phyloP scores from a whole-genome alignment of 2,113 vertebrate species.

The Thamnaconus septentrionalis region DNA sequence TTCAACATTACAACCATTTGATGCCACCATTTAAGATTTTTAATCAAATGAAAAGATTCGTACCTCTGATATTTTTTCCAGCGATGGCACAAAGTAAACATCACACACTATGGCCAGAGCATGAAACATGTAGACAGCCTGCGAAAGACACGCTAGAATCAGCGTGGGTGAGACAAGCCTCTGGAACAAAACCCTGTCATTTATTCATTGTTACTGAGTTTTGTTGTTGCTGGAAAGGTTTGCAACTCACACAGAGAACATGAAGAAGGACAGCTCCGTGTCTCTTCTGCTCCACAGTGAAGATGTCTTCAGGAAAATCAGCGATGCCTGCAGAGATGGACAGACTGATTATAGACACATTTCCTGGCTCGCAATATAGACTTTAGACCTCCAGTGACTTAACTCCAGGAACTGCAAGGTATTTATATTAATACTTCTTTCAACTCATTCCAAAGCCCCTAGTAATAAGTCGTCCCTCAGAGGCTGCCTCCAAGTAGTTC shows the following conservation, averaged over 20 bases:
- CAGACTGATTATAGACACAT: too few relatives aligned
- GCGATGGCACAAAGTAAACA: conserved; percentile 80
- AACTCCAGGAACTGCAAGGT: too few relatives aligned
- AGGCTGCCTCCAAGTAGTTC: too few relatives aligned
- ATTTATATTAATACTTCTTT: too few relatives aligned
- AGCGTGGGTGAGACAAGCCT: neutral
- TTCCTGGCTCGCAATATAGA: too few relatives aligned
- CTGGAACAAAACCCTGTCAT: neutral
- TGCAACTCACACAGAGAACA: conserved; percentile 75
- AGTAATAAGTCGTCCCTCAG: too few relatives aligned
- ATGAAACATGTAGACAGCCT: conserved; percentile 82
- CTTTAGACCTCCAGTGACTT: too few relatives aligned
- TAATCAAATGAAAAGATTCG: conserved; percentile 1
- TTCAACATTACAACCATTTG: neutral
- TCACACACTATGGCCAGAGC: conserved; percentile 81
- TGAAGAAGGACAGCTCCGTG: conserved; percentile 78
- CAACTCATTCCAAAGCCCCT: too few relatives aligned
- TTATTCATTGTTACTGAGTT: neutral
- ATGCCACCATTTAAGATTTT: neutral
- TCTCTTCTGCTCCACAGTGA: conserved; percentile 71
- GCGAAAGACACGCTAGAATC: conserved; percentile 24
- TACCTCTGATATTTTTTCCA: conserved; percentile 82
- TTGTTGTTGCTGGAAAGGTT: neutral
- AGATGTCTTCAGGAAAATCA: conserved; percentile 80
- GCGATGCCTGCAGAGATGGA: conserved; percentile 60